Base-by-base conservation (phyloP, 2,797 vertebrate genomes). In the Sebastes trivittatus region DNA sequence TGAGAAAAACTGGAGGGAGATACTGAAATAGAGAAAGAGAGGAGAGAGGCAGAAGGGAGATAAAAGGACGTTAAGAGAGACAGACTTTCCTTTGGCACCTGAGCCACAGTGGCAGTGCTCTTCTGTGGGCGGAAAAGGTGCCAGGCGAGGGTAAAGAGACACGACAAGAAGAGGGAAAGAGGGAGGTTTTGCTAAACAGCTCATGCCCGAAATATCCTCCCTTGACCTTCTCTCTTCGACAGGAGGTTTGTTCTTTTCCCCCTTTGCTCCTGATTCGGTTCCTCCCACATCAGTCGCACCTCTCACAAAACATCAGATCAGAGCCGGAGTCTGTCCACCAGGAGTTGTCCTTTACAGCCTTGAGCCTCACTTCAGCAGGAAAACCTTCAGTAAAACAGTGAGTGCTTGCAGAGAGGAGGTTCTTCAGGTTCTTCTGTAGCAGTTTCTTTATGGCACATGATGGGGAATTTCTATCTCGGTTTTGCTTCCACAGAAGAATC, bases 91-190 rank as follows among this genome's bases (percentile, higher is more conserved):
- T 92, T 90, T 93, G 92, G 92, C 93, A 94, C 91, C 87, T 87
- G 82, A 89, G 91, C 91, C 93, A 81, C 90, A 75, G 86, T 55
- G 91, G 92, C 89, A 89, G 91, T 85, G 89, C 91, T 92, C 85
- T 84, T 90, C 87, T 87, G 89, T 84, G 86, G 87, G 85, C 34
- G 73, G 88, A 61, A 62, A 36, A 84, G 73, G 75, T 75, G 85
- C 78, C 81, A 72, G 80, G 86, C 14, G 42, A 76, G 60, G 80
- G 71, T 32, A 52, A 73, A 80, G 81, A 88, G 55, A 81, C 34
- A 11, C 5, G n/a, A 86, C 76, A 72, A 72, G 76, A 78, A 77
- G 79, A 91, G 73, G 66, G 71, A 61, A 78, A 67, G 81, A 78
- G 83, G 72, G 73, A 81, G 78, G 72, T 56, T 73, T 77, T 6